Evolutionary conservation across 2,113 vertebrate genomes (phyloP), one percentile per base, ranked within the genome.

Genomic region (Ploceus nigricollis): DNA sequence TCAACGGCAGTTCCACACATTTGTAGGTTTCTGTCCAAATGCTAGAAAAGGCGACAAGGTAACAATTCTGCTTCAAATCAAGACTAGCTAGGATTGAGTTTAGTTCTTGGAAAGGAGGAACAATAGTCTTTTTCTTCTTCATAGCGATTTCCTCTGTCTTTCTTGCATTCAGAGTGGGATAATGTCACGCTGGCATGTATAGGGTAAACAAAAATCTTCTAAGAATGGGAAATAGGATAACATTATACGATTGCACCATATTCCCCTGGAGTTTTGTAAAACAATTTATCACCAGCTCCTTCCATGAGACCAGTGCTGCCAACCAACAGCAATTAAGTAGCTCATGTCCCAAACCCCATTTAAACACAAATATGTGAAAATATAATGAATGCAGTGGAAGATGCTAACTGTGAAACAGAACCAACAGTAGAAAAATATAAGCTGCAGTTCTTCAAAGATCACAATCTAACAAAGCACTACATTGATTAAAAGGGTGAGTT

Each of bases 1-100:
- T 66, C 91, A 80, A 54, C 1, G 3, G 51, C 64, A 90, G 33
- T 28, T 93, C 78, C 89, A 84, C 64, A 82, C 45, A 57, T 73
- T 61, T 70, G 31, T 15, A 88, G 64, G 44, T 82, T 94, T 87
- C 54, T 93, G 66, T 94, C 56, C 72, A 87, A 91, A 93, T 35
- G 53, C 50, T 72, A 91, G 68, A 78, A 82, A 76, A 89, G 54
- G 83, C 80, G 91, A 93, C 51, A 93, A 65, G 57, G 70, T 87
- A 95, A 87, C 37, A 51, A 88, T 73, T 89, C 90, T 65, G 63
- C 48, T 91, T 84, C 64, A 93, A 89, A 88, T 81, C 70, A 89
- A 88, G 84, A 82, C 63, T 77, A 94, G 88, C 69, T 56, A 71
- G 65, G 66, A 87, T 10, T 87, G 65, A 83, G 83, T 68, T 83